These are phyloP conservation scores for Eolophus roseicapilla DNA, from an alignment of 2,113 vertebrate genomes.

Conservation along the genomic window DNA sequence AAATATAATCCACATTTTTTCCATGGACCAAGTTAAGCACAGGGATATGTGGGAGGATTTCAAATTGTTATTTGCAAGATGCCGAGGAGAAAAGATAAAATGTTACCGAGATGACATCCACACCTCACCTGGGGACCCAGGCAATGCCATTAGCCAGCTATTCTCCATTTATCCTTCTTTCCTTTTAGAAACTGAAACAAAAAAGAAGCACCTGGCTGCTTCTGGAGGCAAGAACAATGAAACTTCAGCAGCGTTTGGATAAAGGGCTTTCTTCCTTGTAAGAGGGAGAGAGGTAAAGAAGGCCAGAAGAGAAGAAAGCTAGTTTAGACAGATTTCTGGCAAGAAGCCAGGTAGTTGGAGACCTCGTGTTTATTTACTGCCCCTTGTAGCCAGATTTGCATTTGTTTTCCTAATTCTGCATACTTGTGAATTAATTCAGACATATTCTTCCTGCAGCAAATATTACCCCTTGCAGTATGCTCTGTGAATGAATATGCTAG, in stretches of 20 bases:
- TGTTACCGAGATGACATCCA: background rate
- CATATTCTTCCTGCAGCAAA: background rate
- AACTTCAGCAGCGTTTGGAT: background rate
- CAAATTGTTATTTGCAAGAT: background rate
- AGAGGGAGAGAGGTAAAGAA: background rate
- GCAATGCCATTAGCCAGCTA: background rate
- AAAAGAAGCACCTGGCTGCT: background rate
- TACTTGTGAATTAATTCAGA: background rate
- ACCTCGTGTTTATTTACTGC: background rate
- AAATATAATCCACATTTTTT: conserved; percentile 34
- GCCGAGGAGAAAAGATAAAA: background rate
- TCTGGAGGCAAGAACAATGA: background rate
- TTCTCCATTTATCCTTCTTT: background rate
- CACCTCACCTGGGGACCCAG: background rate
- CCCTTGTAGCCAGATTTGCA: background rate
- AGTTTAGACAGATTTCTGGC: background rate
- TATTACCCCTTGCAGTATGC: background rate
- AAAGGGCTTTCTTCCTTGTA: background rate
- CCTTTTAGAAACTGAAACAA: background rate
- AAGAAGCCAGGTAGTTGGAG: background rate
- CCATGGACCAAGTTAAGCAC: background rate
- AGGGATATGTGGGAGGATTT: background rate
- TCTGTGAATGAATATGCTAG: background rate
- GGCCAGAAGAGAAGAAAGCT: background rate
- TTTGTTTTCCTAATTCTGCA: conserved; percentile 2